Percentiles rank a stretch among this genome's conserved stretches.
phyloP scores from a whole-genome alignment of 2,888 invertebrate species.

The Chydorus sphaericus region DNA sequence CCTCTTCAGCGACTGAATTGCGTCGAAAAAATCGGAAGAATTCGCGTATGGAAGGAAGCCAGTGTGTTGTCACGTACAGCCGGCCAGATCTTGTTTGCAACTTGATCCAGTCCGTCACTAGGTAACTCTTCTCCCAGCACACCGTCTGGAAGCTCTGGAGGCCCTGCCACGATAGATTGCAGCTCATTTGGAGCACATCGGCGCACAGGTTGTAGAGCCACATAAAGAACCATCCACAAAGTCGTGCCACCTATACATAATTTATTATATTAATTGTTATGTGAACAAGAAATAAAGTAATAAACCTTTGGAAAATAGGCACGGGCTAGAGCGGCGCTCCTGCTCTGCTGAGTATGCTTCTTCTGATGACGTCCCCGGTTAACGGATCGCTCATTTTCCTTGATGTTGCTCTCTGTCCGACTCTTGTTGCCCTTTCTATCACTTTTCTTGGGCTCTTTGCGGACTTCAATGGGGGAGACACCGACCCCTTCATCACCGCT shows the following conservation, averaged over 20 bases:
- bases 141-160: not conserved
- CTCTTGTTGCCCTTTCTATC: conserved; percentile 1
- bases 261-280: too few species aligned
- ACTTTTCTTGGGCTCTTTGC: not conserved
- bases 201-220: not conserved
- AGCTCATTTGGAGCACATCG: not conserved
- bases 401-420: not conserved
- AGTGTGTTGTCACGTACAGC: not conserved
- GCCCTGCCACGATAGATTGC: not conserved
- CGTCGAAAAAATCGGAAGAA: not conserved
- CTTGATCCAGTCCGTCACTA: not conserved
- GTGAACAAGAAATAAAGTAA: not conserved
- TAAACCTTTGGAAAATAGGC: not conserved
- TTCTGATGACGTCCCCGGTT: not conserved
- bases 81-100: not conserved
- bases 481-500: not conserved
- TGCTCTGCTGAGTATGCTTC: not conserved
- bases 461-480: not conserved
- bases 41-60: not conserved
- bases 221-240: not conserved
- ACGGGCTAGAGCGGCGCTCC: not conserved
- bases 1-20: not conserved
- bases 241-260: not conserved
- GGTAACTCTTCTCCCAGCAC: not conserved
- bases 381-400: conserved; percentile 7